phyloP scores from a whole-genome alignment of 2,113 vertebrate genomes.

The Oncorhynchus mykiss region DNA sequence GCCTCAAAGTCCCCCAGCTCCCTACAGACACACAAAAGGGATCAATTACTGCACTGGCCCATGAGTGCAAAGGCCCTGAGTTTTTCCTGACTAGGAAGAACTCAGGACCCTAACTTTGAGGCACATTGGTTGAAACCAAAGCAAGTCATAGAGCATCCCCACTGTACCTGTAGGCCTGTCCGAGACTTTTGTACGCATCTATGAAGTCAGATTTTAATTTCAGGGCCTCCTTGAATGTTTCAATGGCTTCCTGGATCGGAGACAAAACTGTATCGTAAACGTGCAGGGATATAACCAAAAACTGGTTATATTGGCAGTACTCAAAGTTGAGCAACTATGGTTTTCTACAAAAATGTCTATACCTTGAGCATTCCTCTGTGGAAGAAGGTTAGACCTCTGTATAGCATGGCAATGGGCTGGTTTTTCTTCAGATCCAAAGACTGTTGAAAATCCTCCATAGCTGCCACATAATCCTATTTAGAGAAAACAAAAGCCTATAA shows the following conservation, averaged over 20 bases:
- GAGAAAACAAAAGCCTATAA: neutral
- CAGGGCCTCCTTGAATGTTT: constrained; percentile 94
- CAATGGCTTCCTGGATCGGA: constrained; percentile 90
- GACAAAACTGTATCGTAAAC: neutral
- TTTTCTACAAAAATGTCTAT: constrained; percentile 20
- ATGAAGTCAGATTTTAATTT: constrained; percentile 95
- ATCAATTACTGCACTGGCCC: too few species aligned
- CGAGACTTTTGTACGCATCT: constrained; percentile 96
- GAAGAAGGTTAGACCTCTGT: constrained; percentile 97
- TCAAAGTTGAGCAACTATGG: neutral
- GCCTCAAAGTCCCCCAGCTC: constrained; percentile 96
- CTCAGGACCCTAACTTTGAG: too few species aligned
- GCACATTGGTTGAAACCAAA: neutral
- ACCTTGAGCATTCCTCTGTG: constrained; percentile 97
- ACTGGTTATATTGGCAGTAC: neutral
- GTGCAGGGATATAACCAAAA: neutral
- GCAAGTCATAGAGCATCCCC: neutral
- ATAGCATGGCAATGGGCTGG: constrained; percentile 94
- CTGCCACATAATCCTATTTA: constrained; percentile 88
- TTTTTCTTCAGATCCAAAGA: constrained; percentile 94
- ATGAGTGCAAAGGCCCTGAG: too few species aligned
- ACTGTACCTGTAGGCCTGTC: constrained; percentile 92
- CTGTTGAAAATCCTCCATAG: constrained; percentile 93
- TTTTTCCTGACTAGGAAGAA: too few species aligned
- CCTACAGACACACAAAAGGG: constrained; percentile 61